Base-by-base conservation (phyloP, 2,113 vertebrate species). In the Notothenia coriiceps region DNA sequence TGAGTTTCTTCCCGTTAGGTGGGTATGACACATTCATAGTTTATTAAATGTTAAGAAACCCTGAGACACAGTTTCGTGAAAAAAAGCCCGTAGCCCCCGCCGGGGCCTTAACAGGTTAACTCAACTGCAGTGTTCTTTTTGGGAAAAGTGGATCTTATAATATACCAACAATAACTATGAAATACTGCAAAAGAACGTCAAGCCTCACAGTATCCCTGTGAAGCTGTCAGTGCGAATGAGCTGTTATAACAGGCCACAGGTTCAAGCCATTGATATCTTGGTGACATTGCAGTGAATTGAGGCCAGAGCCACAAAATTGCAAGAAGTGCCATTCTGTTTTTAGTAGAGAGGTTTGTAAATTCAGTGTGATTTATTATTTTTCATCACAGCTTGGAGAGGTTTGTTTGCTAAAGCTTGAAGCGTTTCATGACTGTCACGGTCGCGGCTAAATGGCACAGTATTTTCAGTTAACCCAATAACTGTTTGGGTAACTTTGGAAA, bases 151-250 rank as follows among this genome's bases (percentile, higher is more conserved):
- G 29, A 65, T 60, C 52, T 67, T 72, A 15, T 80, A 59, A 86
- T 83, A 77, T 57, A 60, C 68, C 50, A 72, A 62, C 51, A 78
- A 61, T 82, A 76, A 81, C 77, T 74, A 15, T 67, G 70, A 79
- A 84, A 80, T 57, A 25, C 8, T 63, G 12, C 13, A 47, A 59
- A 29, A 57, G 50, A 70, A 35, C 11, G 66, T 82, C 54, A 57
- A 49, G 72, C 78, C 77, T 59, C 74, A 29, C 44, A 10, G 76
- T 57, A 68, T 75, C 83, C 67, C 64, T 86, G 59, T 69, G 40
- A 82, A 52, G 46, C 83, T 79, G 85, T 75, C 83, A 71, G 74
- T 0, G 66, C 83, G 87, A 91, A 77, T 83, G 91, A 91, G 85
- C 81, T 83, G 85, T 59, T 81, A 2, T 18, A 68, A 82, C 64